phyloP scores from a whole-genome alignment of 2,113 vertebrate species.

The Talpa occidentalis region DNA sequence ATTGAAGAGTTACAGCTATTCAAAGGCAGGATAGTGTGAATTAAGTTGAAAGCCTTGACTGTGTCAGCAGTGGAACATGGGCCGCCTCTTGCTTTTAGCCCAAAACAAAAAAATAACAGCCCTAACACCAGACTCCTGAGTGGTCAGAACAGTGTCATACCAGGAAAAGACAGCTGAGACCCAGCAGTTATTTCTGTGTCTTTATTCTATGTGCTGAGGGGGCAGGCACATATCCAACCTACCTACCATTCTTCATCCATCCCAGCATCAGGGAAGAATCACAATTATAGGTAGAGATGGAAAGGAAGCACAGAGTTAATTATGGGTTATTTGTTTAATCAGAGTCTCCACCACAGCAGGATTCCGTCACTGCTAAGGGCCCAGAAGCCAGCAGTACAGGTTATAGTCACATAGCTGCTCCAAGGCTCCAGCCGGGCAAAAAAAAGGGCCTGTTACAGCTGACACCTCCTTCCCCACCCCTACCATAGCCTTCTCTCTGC shows the following conservation, averaged over 20 bases:
- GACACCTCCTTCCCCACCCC: neutral
- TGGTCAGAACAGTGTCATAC: neutral
- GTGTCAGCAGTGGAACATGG: neutral
- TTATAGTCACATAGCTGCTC: slow-evolving; percentile 14
- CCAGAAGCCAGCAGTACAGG: neutral
- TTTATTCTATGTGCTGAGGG: neutral
- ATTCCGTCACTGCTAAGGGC: neutral
- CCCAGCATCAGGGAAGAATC: neutral
- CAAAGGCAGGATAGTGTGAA: neutral
- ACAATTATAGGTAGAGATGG: neutral
- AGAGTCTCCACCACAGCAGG: neutral
- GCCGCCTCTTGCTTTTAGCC: neutral
- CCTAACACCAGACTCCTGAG: neutral
- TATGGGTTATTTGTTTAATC: slow-evolving; percentile 11
- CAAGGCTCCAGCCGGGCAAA: neutral
- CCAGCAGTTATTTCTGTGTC: neutral
- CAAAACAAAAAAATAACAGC: neutral
- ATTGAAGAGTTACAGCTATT: neutral
- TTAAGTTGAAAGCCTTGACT: neutral
- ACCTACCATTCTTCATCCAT: neutral
- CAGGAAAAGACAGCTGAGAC: neutral
- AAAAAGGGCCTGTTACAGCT: neutral
- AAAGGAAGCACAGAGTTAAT: slow-evolving; percentile 27
- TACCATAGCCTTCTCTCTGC: neutral
- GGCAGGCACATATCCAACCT: neutral